A percentile compares a stretch with the other conserved stretches of the same genome.
Conservation (phyloP, 2,888 invertebrate species). For the Cancer borealis region DNA sequence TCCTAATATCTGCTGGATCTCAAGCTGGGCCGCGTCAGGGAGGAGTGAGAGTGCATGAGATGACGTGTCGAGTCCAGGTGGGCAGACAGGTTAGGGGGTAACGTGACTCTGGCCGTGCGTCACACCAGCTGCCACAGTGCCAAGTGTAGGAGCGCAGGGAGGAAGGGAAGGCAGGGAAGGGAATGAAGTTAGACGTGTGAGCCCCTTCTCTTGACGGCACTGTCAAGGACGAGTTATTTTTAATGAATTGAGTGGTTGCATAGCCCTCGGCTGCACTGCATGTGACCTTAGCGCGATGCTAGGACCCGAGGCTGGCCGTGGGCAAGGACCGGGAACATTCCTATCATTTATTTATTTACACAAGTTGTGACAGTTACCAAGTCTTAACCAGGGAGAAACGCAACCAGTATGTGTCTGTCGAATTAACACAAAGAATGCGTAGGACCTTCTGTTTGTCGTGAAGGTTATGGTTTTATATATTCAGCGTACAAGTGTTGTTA, state of each 20-base stretch:
- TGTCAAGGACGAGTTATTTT: constrained; percentile 26
- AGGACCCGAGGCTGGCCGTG: neutral
- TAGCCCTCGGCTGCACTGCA: neutral
- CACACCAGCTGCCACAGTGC: neutral
- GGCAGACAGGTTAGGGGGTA: neutral
- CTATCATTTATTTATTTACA: neutral
- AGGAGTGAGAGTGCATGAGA: neutral
- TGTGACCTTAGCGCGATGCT: neutral
- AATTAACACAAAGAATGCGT: neutral
- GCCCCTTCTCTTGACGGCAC: neutral
- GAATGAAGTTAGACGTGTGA: neutral
- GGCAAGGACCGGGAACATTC: neutral
- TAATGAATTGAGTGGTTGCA: neutral
- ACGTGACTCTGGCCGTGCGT: constrained; percentile 1
- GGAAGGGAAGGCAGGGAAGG: neutral
- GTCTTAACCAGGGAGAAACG: neutral
- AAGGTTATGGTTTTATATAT: neutral
- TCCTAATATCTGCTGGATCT: neutral
- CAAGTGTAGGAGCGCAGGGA: neutral
- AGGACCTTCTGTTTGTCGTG: neutral
- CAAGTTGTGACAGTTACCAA: neutral
- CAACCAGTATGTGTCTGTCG: neutral
- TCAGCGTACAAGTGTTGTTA: neutral
- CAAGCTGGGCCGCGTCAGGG: neutral
- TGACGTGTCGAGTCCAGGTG: neutral